These are phyloP conservation scores for Bombus fervidus DNA, from an alignment of 1,140 invertebrate genomes.

Conservation along the genomic window DNA sequence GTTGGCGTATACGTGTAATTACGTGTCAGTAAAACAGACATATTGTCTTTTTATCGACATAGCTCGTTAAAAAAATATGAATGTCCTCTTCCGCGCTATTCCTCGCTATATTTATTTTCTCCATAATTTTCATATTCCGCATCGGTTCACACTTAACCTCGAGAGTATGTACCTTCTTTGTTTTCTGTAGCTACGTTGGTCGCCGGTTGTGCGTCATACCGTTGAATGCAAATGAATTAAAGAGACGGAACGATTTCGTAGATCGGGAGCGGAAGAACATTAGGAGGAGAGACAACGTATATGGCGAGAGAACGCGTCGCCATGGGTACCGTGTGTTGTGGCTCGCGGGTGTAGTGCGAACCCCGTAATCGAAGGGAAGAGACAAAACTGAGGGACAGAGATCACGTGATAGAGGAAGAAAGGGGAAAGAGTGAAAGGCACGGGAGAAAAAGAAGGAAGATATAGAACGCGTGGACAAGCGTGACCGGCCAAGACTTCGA, in stretches of 20 bases:
- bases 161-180: too few species aligned
- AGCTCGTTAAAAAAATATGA: too few species aligned
- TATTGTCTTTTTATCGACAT: too few species aligned
- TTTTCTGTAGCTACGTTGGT: too few species aligned
- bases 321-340: constrained; percentile 76
- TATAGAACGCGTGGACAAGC: constrained; percentile 42
- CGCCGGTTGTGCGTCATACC: too few species aligned
- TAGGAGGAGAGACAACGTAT: constrained; percentile 29
- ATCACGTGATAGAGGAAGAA: neutral
- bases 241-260: constrained; percentile 8
- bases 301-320: constrained; percentile 61
- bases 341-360: constrained; percentile 66
- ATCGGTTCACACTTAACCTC: too few species aligned
- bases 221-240: neutral
- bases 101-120: too few species aligned
- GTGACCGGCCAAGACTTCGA: constrained; percentile 36
- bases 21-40: too few species aligned
- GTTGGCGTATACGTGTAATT: too few species aligned
- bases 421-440: constrained; percentile 22
- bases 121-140: too few species aligned
- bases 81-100: too few species aligned
- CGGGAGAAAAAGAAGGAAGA: constrained; percentile 1
- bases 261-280: constrained; percentile 45
- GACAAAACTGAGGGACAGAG: neutral
- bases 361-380: constrained; percentile 29